Conservation (phyloP, 1,140 invertebrate genomes). For the Physella acuta region DNA sequence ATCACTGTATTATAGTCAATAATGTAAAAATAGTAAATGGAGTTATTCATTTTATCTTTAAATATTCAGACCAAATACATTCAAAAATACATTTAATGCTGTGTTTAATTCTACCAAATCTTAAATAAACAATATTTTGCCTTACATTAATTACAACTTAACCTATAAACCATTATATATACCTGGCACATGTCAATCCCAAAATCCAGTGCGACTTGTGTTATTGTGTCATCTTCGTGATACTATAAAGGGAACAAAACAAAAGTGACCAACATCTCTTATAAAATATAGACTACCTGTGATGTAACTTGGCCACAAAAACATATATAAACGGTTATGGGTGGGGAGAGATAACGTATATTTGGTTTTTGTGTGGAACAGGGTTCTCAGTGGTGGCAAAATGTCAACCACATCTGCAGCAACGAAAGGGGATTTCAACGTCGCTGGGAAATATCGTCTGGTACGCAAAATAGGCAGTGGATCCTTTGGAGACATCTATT, state of each 20-base stretch:
- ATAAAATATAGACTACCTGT: not conserved
- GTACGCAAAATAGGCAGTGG: constrained; percentile 97
- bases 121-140: too few species aligned
- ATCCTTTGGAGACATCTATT: constrained; percentile 98
- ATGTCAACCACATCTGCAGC: constrained; percentile 23
- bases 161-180: too few species aligned
- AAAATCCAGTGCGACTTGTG: constrained; percentile 8
- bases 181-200: too few species aligned
- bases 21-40: too few species aligned
- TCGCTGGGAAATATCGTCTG: constrained; percentile 87
- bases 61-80: too few species aligned
- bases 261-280: not conserved
- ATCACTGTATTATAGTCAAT: too few species aligned
- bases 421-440: constrained; percentile 27
- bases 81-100: too few species aligned
- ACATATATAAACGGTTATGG: not conserved
- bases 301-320: not conserved
- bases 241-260: not conserved
- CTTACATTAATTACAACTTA: too few species aligned
- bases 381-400: constrained; percentile 7
- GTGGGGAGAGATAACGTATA: not conserved
- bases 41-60: too few species aligned
- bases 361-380: constrained; percentile 3
- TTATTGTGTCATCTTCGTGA: constrained; percentile 7
- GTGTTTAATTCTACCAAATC: too few species aligned